These are phyloP conservation scores for Callimico goeldii DNA, from an alignment of 2,797 vertebrate species.

Conservation along the genomic window DNA sequence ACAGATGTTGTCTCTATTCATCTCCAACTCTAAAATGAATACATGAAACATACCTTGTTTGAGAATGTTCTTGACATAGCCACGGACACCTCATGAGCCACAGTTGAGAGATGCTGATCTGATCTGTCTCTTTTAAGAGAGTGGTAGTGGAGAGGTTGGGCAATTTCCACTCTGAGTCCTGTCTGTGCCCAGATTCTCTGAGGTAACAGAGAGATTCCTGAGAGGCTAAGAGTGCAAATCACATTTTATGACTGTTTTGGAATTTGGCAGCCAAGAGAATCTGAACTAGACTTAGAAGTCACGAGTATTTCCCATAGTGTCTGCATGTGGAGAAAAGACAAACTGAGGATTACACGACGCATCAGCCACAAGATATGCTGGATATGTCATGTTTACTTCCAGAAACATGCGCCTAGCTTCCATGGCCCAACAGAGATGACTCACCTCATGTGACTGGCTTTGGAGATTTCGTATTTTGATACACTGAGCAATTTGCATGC, in stretches of 20 bases:
- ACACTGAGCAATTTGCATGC: not conserved
- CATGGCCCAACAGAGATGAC: not conserved
- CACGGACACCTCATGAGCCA: not conserved
- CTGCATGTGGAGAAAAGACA: not conserved
- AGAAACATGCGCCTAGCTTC: not conserved
- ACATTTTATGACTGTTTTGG: constrained; percentile 51
- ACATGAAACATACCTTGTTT: not conserved
- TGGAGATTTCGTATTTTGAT: constrained; percentile 12
- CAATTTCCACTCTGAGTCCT: not conserved
- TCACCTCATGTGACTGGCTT: not conserved
- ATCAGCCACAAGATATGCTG: not conserved
- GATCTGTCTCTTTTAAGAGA: not conserved
- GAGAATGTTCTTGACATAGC: not conserved
- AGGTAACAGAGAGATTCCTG: constrained; percentile 41
- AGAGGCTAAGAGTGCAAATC: constrained; percentile 37
- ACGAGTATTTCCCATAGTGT: not conserved
- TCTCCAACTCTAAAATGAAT: not conserved
- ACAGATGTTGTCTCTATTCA: not conserved
- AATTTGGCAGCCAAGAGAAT: constrained; percentile 56
- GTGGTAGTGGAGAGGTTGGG: not conserved
- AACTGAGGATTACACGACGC: not conserved
- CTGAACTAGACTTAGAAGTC: constrained; percentile 41
- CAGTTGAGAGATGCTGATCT: not conserved
- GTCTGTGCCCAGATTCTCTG: not conserved
- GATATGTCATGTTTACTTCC: not conserved